Evolutionary conservation across 1,140 invertebrate genomes (phyloP), one percentile per base, ranked within the genome.

Genomic region (Drosophila nigromelanica): DNA sequence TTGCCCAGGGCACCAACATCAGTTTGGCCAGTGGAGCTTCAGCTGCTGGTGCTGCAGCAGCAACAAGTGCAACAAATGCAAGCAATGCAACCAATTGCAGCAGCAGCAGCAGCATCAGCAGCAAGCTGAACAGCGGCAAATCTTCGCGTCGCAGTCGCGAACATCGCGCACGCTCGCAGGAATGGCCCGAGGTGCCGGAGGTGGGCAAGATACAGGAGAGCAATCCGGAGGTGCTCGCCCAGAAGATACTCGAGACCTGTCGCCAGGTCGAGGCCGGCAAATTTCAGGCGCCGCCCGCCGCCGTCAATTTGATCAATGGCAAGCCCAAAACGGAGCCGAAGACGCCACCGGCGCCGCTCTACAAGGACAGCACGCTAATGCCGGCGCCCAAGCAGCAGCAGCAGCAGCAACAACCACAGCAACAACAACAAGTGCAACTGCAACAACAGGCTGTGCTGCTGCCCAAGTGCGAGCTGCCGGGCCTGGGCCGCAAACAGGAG

Each of bases 161-260:
- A 60, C 94, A 95, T 61, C 93, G 96, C 2, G 95, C 95, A 3
- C 93, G 96, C 3, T 97, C 96, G 1, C 97, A 97, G 91, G 97
- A 98, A 82, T 98, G 97, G 97, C 97, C 97, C 0, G 96, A 97
- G 73, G 96, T 98, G 24, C 97, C 97, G 0, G 96, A 97, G 75
- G 95, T 97, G 33, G 96, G 95, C 3, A 97, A 97, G 92, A 98
- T 98, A 64, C 96, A 97, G 80, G 97, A 98, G 81, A 97, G 97
- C 80, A 97, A 98, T 93, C 97, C 97, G 0, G 97, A 98, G 92
- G 94, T 97, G 43, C 91, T 98, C 12, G 97, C 97, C 0, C 96
- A 97, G 91, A 98, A 98, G 89, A 97, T 98, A 68, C 92, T 98
- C 14, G 97, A 98, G 91, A 97, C 96, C 0, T 97, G 97, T 4